Evolutionary conservation across 2,797 vertebrate genomes (phyloP).

Genomic region (Cuculus canorus): DNA sequence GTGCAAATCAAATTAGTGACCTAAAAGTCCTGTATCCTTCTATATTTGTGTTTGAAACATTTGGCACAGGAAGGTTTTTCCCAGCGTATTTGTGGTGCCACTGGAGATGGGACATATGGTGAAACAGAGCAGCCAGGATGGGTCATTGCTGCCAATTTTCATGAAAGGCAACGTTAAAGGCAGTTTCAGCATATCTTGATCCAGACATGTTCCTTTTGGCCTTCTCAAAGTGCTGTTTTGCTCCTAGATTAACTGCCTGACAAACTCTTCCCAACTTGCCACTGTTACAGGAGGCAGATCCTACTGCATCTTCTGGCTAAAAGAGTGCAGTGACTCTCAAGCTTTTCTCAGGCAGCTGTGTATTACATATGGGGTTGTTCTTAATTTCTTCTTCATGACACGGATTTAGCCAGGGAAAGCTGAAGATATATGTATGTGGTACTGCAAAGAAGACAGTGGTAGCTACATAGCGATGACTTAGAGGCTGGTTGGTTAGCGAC

Average conservation of each 20-base stretch:
- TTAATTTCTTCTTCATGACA: not conserved
- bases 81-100: not conserved
- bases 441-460: not conserved
- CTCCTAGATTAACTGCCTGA: not conserved
- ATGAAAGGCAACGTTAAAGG: not conserved
- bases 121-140: slow-evolving; percentile 10
- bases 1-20: not conserved
- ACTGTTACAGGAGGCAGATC: not conserved
- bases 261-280: not conserved
- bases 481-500: not conserved
- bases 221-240: not conserved
- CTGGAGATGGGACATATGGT: slow-evolving; percentile 13
- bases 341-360: not conserved
- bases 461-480: not conserved
- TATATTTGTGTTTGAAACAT: slow-evolving; percentile 25
- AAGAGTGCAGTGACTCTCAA: not conserved
- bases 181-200: not conserved
- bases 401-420: not conserved
- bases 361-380: not conserved
- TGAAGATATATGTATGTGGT: not conserved
- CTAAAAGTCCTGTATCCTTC: not conserved
- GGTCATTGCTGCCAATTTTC: not conserved
- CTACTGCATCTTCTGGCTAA: not conserved
- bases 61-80: slow-evolving; percentile 22
- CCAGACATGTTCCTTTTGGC: not conserved